Percentiles rank a stretch among this genome's conserved stretches.
Conservation (phyloP, 2,888 invertebrate species). For the Notodonta ziczac region DNA sequence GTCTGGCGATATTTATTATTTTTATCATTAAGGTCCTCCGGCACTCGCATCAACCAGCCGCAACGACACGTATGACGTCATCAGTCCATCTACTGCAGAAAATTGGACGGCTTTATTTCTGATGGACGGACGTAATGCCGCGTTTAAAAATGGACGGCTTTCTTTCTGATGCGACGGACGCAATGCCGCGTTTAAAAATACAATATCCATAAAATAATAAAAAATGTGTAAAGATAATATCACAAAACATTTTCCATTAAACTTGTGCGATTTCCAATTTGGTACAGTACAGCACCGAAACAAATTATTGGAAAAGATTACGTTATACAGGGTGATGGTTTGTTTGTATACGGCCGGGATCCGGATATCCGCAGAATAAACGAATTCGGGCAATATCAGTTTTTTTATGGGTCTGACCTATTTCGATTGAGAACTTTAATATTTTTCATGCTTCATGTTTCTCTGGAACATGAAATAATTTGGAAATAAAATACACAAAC, state of each 20-base stretch:
- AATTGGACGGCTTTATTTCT: too few relatives aligned
- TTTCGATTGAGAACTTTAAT: neutral
- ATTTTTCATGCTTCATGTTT: neutral
- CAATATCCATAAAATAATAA: neutral
- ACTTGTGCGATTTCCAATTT: conserved; percentile 51
- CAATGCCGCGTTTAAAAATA: too few relatives aligned
- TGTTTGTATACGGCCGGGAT: conserved; percentile 10
- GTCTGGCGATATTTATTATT: too few relatives aligned
- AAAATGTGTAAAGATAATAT: neutral
- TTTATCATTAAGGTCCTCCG: too few relatives aligned
- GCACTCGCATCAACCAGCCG: too few relatives aligned
- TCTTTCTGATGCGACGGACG: too few relatives aligned
- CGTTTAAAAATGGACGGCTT: too few relatives aligned
- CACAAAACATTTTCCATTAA: conserved; percentile 41
- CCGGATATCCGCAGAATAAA: conserved; percentile 3
- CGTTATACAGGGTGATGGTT: conserved; percentile 36
- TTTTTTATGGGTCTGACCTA: conserved; percentile 7
- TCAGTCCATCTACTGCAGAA: too few relatives aligned
- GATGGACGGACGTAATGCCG: too few relatives aligned
- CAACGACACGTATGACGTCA: too few relatives aligned
- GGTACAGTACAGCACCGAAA: conserved; percentile 36
- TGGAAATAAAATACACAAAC: too few relatives aligned
- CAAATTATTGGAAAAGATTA: conserved; percentile 47
- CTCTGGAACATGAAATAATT: too few relatives aligned
- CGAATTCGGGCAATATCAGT: conserved; percentile 7